phyloP scores from a whole-genome alignment of 2,888 invertebrate species.

The Lycocerus yunnanus region DNA sequence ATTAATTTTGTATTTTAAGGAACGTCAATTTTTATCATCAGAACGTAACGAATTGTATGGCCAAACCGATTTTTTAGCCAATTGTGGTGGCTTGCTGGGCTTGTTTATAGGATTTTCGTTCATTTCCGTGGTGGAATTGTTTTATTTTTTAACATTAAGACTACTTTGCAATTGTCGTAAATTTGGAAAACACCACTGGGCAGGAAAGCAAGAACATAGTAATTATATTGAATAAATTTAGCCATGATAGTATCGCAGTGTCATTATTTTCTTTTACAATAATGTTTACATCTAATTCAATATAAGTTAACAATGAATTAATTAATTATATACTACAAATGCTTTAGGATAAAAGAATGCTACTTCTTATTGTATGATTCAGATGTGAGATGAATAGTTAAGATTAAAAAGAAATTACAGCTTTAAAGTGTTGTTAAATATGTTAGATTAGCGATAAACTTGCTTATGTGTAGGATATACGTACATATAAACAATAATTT shows the following conservation, averaged over 20 bases:
- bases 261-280: neutral
- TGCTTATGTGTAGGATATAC: too few species aligned
- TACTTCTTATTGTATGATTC: neutral
- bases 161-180: constrained; percentile 58
- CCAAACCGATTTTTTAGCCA: constrained; percentile 61
- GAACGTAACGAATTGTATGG: constrained; percentile 63
- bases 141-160: constrained; percentile 62
- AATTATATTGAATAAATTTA: neutral
- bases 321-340: neutral
- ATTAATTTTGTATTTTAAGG: constrained; percentile 54
- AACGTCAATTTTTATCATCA: constrained; percentile 63
- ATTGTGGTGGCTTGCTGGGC: constrained; percentile 63
- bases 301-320: neutral
- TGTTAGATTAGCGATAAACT: neutral
- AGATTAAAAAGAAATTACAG: neutral
- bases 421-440: neutral
- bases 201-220: constrained; percentile 37
- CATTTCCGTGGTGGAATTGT: constrained; percentile 64
- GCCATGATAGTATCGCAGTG: neutral
- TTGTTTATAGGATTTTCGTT: constrained; percentile 69
- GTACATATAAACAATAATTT: neutral
- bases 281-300: too few species aligned
- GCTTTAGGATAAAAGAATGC: neutral
- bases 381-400: neutral
- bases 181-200: constrained; percentile 53